Evolutionary conservation across 2,113 vertebrate genomes (phyloP).

Genomic region (Antigone vipio): DNA sequence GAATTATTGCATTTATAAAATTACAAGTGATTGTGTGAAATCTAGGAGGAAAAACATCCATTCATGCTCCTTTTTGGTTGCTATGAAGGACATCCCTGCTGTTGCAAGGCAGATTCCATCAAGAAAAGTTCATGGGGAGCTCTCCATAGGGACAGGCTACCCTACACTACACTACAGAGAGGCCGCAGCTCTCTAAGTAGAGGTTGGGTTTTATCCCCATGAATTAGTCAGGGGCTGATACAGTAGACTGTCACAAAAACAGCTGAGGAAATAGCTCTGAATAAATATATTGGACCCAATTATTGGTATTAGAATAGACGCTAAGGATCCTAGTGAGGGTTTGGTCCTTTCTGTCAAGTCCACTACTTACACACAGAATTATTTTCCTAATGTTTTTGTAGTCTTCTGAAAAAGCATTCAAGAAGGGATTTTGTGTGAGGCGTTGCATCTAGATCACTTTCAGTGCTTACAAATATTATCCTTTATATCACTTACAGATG

Average conservation of each 20-base stretch:
- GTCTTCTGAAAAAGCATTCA: background rate
- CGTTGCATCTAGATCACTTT: rapidly evolving
- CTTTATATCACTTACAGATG: background rate
- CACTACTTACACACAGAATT: background rate
- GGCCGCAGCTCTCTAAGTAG: background rate
- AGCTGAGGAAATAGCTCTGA: background rate
- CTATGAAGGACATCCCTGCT: background rate
- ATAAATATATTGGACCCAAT: background rate
- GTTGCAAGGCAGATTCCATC: background rate
- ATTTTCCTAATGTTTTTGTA: rapidly evolving
- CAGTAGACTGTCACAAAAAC: background rate
- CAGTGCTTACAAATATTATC: rapidly evolving
- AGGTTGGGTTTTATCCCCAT: background rate
- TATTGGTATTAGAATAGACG: background rate
- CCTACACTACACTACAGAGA: too few species aligned
- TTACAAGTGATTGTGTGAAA: background rate
- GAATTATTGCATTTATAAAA: background rate
- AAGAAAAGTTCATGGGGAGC: background rate
- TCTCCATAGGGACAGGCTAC: background rate
- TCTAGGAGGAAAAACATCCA: background rate
- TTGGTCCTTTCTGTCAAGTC: background rate
- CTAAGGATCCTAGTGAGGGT: too few species aligned
- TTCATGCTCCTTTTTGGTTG: background rate
- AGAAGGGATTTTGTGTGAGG: background rate
- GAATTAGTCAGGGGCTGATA: background rate